These are phyloP conservation scores for Parauchenoglanis punctatus DNA, from an alignment of 2,797 vertebrate species.

Conservation along the genomic window DNA sequence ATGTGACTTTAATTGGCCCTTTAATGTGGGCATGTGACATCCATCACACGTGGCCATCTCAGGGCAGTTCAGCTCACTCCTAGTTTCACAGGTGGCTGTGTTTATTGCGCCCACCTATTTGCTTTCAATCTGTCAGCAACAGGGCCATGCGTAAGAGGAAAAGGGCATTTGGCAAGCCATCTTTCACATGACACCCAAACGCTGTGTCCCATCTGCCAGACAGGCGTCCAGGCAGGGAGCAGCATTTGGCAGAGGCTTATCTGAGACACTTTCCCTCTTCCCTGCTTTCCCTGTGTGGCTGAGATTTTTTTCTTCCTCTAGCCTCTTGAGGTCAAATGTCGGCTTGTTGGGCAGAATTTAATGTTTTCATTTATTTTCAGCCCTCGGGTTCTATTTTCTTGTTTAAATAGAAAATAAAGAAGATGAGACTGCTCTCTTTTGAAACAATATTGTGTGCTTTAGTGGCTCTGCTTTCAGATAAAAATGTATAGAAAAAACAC, in stretches of 20 bases:
- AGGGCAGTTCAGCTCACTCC: slow-evolving; percentile 45
- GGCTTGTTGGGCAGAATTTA: slow-evolving; percentile 14
- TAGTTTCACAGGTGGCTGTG: slow-evolving; percentile 74
- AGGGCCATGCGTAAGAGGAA: slow-evolving; percentile 56
- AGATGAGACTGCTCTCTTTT: slow-evolving; percentile 30
- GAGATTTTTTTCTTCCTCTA: slow-evolving; percentile 22
- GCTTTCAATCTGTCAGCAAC: slow-evolving; percentile 79
- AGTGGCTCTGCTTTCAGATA: slow-evolving; percentile 25
- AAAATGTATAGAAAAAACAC: slow-evolving; percentile 17
- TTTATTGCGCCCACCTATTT: slow-evolving; percentile 77
- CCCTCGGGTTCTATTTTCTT: slow-evolving; percentile 31
- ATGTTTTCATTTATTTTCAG: slow-evolving; percentile 48
- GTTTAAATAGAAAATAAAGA: not conserved
- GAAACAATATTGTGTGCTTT: slow-evolving; percentile 31
- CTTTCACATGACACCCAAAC: slow-evolving; percentile 64
- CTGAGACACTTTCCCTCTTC: slow-evolving; percentile 36
- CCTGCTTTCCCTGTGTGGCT: not conserved
- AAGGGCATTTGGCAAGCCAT: slow-evolving; percentile 62
- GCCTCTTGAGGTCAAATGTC: slow-evolving; percentile 52
- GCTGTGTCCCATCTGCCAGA: slow-evolving; percentile 65
- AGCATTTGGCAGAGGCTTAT: slow-evolving; percentile 56
- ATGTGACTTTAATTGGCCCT: slow-evolving; percentile 60
- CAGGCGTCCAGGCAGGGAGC: slow-evolving; percentile 54
- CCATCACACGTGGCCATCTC: slow-evolving; percentile 49
- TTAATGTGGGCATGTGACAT: slow-evolving; percentile 47